Conservation (phyloP, 2,113 vertebrate species). For the Vicugna pacos region DNA sequence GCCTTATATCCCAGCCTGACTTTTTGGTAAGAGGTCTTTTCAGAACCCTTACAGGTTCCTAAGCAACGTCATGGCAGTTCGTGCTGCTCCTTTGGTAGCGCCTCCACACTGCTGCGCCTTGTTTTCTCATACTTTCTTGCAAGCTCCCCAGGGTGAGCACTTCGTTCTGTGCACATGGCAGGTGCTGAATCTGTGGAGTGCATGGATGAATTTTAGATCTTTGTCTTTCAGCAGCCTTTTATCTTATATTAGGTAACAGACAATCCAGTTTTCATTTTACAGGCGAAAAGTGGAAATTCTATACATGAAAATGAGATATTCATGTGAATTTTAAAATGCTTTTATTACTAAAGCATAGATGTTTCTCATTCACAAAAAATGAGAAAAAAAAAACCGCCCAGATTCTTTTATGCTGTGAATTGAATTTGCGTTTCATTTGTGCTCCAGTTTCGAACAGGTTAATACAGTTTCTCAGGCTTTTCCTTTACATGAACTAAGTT, state of each 20-base stretch:
- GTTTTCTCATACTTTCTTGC: neutral
- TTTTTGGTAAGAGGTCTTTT: neutral
- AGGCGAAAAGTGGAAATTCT: slow-evolving; percentile 23
- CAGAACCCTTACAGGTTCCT: neutral
- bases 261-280: neutral
- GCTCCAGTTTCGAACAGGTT: neutral
- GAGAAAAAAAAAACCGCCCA: neutral
- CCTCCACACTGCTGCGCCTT: neutral
- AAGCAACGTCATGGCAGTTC: neutral
- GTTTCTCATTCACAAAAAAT: slow-evolving; percentile 14
- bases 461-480: neutral
- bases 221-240: neutral
- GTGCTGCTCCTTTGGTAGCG: neutral
- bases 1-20: neutral
- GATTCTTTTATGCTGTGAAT: neutral
- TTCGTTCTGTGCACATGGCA: neutral
- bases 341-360: neutral
- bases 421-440: slow-evolving; percentile 17
- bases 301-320: neutral
- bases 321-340: neutral
- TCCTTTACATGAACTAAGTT: slow-evolving; percentile 31
- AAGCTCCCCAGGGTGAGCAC: neutral
- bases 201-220: neutral
- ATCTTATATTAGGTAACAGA: neutral
- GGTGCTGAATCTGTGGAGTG: neutral